Base-by-base conservation (phyloP, 2,113 vertebrate species). In the Orthonyx spaldingii region DNA sequence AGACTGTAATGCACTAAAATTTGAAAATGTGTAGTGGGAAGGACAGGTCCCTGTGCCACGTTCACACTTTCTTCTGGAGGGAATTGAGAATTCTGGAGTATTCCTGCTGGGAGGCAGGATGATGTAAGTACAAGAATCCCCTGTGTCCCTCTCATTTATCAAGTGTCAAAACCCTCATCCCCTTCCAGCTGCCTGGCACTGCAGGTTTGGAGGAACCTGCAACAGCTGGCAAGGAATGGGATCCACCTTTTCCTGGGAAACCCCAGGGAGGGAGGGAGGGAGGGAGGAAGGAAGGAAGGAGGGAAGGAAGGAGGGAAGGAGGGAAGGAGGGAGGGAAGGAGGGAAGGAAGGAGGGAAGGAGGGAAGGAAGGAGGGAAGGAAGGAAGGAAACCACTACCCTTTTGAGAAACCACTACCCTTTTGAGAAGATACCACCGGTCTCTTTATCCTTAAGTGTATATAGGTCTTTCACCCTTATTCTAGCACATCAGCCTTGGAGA, bases 191-290 rank as follows among this genome's bases (percentile, higher is more conserved):
- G 42, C 93, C 75, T 86, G 49, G 79, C 32, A 5, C 8, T 77
- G 70, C 94, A 60, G 85, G 39, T 79, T 80, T n/a, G n/a, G n/a
- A n/a, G n/a, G n/a, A n/a, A n/a, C 55, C 88, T 76, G 61, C 41
- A 44, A 1, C 72, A 49, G 19, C 80, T n/a, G 89, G 55, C 24
- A 18, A 44, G 82, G 82, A 56, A 26, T 0, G 12, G 47, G 14
- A 61, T 27, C 42, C n/a, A n/a, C 76, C 32, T 44, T 14, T 23
- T 37, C 6, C 61, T 35, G 61, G 86, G 76, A 55, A 79, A 64
- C 47, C 71, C 64, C 4, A 2, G 1, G 41, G 14, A 42, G 41
- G 41, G 14, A 42, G 41, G 41, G n/a, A n/a, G n/a, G n/a, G n/a
- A n/a, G n/a, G n/a, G n/a, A n/a, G 8, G 5, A 33, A 8, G 11